Base-by-base conservation (phyloP, 2,888 invertebrate species). In the Digitonthophagus gazella region DNA sequence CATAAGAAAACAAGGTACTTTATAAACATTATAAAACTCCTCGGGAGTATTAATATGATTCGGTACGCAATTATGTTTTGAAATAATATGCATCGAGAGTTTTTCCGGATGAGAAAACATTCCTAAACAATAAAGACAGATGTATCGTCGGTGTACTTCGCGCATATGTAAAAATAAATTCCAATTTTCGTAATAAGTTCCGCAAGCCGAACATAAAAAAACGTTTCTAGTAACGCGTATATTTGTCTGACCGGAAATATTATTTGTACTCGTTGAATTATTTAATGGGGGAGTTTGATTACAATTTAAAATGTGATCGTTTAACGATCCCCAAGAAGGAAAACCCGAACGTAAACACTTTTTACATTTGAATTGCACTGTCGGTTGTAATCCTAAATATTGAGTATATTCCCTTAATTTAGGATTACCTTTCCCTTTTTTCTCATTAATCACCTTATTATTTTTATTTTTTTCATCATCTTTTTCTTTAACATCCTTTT, bases 151-250 rank as follows among this genome's bases (percentile, higher is more conserved):
- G 80, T 95, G 95, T 69, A 90, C 88, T 78, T 93, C 93, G 67
- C 91, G 86, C 89, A 94, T 93, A 76, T 95, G 95, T 61, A 93
- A 82, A 80, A 93, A 94, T 70, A 94, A 85, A 83, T 93, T 92
- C 92, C 93, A 93, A 77, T 92, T 92, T 82, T 93, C 93, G 83
- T 93, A 93, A 78, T 93, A 93, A 8, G 91, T 92, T 58, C 90
- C 91, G 80, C 94, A 94, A 0, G 92, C 91, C 11, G 92, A 91
- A 80, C 94, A 94, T 66, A 93, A 83, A 80, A 91, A 94, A 71
- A 93, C 92, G 80, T 92, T 92, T 58, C 91, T 85, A n/a, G 91
- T 90, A 58, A 90, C 87, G 78, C 89, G 86, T 64, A 90, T 89
- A 76, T 86, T 86, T 61, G 85, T 81, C 44, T 81, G 76, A 55